A percentile compares a stretch with the other conserved stretches of the same genome.
Evolutionary conservation across 1,140 invertebrate species (phyloP).

Genomic region (Brachionus koreanus): DNA sequence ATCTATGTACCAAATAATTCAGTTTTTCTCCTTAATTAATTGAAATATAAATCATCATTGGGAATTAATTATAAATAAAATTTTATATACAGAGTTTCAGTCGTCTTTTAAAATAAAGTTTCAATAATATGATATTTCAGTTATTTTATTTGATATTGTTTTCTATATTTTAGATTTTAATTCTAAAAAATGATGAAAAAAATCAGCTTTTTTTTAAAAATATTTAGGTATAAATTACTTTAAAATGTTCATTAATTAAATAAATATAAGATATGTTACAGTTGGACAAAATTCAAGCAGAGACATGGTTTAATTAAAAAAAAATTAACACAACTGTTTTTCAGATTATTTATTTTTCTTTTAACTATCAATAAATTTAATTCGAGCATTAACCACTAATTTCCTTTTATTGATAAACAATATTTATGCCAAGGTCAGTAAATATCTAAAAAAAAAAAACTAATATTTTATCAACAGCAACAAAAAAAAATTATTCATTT

Average conservation of each 20-base stretch:
- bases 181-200: no score
- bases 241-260: neutral
- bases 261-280: neutral
- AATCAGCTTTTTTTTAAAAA: no score
- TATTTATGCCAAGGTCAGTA: neutral
- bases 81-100: no score
- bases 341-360: neutral
- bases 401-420: neutral
- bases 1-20: no score
- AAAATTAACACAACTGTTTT: neutral
- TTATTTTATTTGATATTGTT: no score
- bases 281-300: neutral
- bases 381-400: neutral
- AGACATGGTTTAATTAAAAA: neutral
- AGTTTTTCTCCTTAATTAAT: no score
- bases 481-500: neutral
- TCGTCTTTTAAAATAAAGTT: no score
- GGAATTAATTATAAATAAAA: no score
- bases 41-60: no score
- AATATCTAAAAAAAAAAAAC: neutral
- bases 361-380: neutral
- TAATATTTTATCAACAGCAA: neutral
- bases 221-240: neutral
- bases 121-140: no score
- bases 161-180: no score